Evolutionary conservation across 1,140 invertebrate species (phyloP).

Genomic region (Papilio polyxenes): DNA sequence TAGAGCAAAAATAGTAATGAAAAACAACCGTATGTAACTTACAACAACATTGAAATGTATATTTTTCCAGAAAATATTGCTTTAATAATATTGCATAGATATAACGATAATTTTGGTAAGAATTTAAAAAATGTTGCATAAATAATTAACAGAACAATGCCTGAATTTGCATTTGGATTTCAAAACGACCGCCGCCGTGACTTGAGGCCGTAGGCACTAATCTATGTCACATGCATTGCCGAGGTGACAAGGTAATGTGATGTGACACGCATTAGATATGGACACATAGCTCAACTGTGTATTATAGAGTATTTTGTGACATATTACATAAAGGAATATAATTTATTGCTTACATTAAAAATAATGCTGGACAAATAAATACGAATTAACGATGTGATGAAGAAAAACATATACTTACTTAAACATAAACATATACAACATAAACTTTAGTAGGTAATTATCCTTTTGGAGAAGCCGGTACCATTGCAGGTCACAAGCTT

Average conservation of each 20-base stretch:
- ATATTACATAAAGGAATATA: neutral
- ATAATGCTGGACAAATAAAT: no score
- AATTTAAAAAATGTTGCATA: neutral
- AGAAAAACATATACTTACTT: no score
- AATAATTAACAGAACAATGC: neutral
- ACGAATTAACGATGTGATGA: no score
- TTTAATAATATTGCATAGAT: neutral
- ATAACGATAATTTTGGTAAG: neutral
- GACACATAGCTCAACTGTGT: neutral
- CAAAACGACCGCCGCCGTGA: neutral
- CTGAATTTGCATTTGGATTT: conserved; percentile 9
- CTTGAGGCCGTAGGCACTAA: neutral
- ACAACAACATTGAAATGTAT: no score
- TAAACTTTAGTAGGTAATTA: no score
- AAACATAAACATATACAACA: no score
- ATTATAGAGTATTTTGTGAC: neutral
- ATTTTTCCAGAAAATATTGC: no score
- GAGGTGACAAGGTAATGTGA: neutral
- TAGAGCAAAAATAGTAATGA: no score
- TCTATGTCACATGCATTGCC: neutral
- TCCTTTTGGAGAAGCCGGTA: no score
- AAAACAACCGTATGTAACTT: no score
- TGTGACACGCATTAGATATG: conserved; percentile 17
- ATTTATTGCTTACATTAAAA: no score
- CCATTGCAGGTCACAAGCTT: no score